Evolutionary conservation across 2,888 invertebrate species (phyloP), one percentile per base, ranked within the genome.

Genomic region (Tinea trinotella): DNA sequence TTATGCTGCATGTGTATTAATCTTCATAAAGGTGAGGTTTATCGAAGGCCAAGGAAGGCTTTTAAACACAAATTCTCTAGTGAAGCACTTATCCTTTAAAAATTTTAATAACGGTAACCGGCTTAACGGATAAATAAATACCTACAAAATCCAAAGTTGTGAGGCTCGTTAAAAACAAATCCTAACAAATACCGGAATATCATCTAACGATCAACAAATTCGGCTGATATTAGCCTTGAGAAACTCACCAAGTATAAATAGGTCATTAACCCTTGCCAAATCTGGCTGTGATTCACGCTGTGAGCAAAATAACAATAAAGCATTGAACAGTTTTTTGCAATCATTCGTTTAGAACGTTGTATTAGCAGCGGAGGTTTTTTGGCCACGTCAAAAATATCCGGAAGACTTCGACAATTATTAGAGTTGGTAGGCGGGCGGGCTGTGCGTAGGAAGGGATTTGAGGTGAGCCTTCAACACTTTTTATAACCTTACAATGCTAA

Each of bases 211-310:
- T 24, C 50, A 48, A 48, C 71, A 15, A 70, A 80, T 78, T 81
- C 74, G 75, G 73, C 76, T 66, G 68, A 61, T 63, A 61, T 61
- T 80, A 82, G 80, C 85, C 85, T 85, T 85, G 85, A 81, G 76
- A 70, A 77, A 70, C 79, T 75, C 68, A 75, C 78, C 74, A 76
- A 81, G 77, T 78, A 79, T 74, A 83, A 83, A 82, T 81, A 68
- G 85, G 85, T 84, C 82, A 81, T 82, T 84, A 77, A 85, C 85
- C 85, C 82, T 78, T 67, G 68, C 76, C 79, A 76, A 84, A 81
- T 84, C 81, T 80, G 76, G 76, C 79, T 77, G 79, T 84, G 85
- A 85, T 83, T 85, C 85, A 85, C 79, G 66, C 64, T 34, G 71
- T 75, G 78, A 78, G 74, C 79, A 77, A 74, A 82, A 81, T 83